Base-by-base conservation (phyloP, 2,797 vertebrate genomes). In the Rhinogobio ventralis region DNA sequence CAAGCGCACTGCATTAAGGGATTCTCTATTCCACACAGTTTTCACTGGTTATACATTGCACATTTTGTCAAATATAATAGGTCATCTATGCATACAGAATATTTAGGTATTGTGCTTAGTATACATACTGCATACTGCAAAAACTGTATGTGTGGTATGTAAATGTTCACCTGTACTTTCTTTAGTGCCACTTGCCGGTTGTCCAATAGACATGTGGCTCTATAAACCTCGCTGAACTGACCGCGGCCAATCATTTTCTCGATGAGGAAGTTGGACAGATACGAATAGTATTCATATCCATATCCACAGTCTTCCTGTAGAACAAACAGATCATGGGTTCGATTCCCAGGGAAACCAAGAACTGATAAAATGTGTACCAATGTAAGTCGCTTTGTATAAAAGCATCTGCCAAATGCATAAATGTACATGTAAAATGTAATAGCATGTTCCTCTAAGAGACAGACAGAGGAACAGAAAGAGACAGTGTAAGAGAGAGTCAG, bases 221-320 rank as follows among this genome's bases (percentile, higher is more conserved):
- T 96, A 92, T 98, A 98, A 62, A 98, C 97, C 86, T 98, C 97
- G 0, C 97, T 98, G 96, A 98, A 98, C 85, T 98, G 97, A 45
- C 97, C 97, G 0, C 96, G 95, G 0, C 97, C 97, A 0, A 98
- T 98, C 94, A 98, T 98, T 75, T 98, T 98, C 90, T 98, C 97
- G 0, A 98, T 96, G 84, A 95, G 96, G 85, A 98, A 97, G 89
- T 97, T 97, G 0, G 96, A 96, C 94, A 97, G 67, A 0, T 95
- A 96, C 92, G 96, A 97, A 90, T 94, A 96, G 36, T 96, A 98
- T 0, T 94, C 94, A 85, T 89, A 95, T 2, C 94, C 85, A 0
- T 91, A 95, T 2, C 92, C 85, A 28, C 95, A 73, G 3, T 39
- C 49, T n/a, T 46, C 71, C 71, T 73, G 71, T 46, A 72, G 42